Evolutionary conservation across 2,888 invertebrate genomes (phyloP), one percentile per base, ranked within the genome.

Genomic region (Drosophila lacicola): DNA sequence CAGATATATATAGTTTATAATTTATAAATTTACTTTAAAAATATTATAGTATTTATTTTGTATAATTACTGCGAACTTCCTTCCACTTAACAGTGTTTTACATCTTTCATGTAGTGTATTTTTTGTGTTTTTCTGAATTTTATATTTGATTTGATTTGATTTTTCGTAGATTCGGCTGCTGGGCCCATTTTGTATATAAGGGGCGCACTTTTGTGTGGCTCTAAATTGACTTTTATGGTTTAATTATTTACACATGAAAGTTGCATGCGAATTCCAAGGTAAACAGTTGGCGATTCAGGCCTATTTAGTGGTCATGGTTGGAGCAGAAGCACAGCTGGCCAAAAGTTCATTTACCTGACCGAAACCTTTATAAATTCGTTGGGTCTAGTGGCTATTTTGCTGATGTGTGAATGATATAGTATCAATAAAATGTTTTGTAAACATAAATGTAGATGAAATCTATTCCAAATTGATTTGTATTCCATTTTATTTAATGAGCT

Each of bases 341-440:
- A 21, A 64, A 67, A 87, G 87, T 87, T 82, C 87, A 67, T 78
- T 83, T 81, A 87, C 84, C 87, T 53, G 64, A 41, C 36, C 44
- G 36, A 51, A 63, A 56, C 46, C 57, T 49, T 39, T 47, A 51
- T 6, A 41, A 50, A 57, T 72, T 44, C 51, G 39, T 33, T 14
- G 53, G 63, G 39, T 62, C 41, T 36, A 33, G 36, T 8, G 10
- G 46, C 34, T 44, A 13, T 44, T 53, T 51, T 0, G 37, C 33
- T 29, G 9, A 14, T 19, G 13, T 50, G 49, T 10, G 9, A 10
- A 14, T 17, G 13, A n/a, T 14, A 17, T 29, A 8, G 6, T 36
- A 10, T 6, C 33, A 14, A 54, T 42, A 25, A 34, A 11, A 8
- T 46, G 8, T 46, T 10, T 13, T 33, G 39, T 2, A 13, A 14